Percentiles rank a stretch among this genome's conserved stretches.
Evolutionary conservation across 2,113 vertebrate genomes (phyloP).

Genomic region (Saguinus midas): DNA sequence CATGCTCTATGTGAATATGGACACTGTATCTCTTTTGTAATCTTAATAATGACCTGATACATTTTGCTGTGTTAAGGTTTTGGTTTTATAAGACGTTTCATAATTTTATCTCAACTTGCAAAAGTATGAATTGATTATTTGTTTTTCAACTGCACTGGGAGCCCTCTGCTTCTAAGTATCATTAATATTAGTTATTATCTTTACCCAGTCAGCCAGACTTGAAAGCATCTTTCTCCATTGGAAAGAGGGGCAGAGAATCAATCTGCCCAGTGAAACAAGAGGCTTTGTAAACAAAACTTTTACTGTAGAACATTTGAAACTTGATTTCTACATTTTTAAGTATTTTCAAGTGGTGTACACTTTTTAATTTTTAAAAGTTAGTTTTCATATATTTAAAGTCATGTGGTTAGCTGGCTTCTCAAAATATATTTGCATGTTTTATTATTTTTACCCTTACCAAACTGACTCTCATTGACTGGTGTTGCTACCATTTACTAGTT

Average conservation of each 20-base stretch:
- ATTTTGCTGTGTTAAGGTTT: not conserved
- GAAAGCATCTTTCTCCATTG: constrained; percentile 44
- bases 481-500: not conserved
- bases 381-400: not conserved
- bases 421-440: not conserved
- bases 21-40: not conserved
- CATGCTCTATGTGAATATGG: not conserved
- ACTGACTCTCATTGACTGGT: not conserved
- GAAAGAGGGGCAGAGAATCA: constrained; percentile 31
- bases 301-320: not conserved
- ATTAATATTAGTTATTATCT: constrained; percentile 67
- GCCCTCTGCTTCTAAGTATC: constrained; percentile 21
- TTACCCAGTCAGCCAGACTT: constrained; percentile 27
- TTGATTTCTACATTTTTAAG: not conserved
- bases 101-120: constrained; percentile 39
- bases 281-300: not conserved
- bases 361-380: not conserved
- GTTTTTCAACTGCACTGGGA: constrained; percentile 41
- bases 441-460: not conserved
- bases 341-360: not conserved
- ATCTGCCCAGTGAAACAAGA: not conserved
- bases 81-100: constrained; percentile 49
- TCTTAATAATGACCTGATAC: not conserved
- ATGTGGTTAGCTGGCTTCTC: not conserved
- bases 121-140: constrained; percentile 39